These are phyloP conservation scores for Sebastes fasciatus DNA, from an alignment of 2,113 vertebrate species.

Conservation along the genomic window DNA sequence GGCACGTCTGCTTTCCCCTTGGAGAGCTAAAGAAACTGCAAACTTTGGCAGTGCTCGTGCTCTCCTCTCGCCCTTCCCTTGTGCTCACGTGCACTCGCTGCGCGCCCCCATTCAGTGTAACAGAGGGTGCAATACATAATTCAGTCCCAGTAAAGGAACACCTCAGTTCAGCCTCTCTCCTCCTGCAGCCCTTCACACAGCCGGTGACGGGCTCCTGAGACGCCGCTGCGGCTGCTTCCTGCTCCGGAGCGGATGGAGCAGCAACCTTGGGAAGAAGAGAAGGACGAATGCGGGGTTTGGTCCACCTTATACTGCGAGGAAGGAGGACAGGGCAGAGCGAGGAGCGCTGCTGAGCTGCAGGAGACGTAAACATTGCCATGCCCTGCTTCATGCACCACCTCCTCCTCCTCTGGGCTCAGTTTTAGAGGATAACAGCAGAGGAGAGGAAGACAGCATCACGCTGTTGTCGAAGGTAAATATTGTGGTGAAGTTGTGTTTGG, in stretches of 20 bases:
- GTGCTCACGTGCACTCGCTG: constrained; percentile 44
- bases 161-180: constrained; percentile 4
- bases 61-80: neutral
- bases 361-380: constrained; percentile 79
- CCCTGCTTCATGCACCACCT: constrained; percentile 57
- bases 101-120: constrained; percentile 44
- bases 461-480: constrained; percentile 16
- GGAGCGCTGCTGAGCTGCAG: neutral
- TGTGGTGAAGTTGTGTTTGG: constrained; percentile 70
- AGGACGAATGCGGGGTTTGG: too few species aligned
- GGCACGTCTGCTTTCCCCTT: neutral
- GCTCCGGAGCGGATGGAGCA: too few species aligned
- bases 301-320: too few species aligned
- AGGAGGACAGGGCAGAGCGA: too few species aligned
- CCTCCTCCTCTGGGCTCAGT: constrained; percentile 2
- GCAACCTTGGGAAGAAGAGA: too few species aligned
- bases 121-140: constrained; percentile 54
- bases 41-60: constrained; percentile 34
- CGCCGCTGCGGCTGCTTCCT: too few species aligned
- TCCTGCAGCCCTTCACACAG: neutral
- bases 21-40: neutral
- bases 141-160: constrained; percentile 49
- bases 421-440: neutral
- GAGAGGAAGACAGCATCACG: neutral
- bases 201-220: too few species aligned